phyloP scores from a whole-genome alignment of 1,140 invertebrate genomes.

The Paralvinella palmiformis region DNA sequence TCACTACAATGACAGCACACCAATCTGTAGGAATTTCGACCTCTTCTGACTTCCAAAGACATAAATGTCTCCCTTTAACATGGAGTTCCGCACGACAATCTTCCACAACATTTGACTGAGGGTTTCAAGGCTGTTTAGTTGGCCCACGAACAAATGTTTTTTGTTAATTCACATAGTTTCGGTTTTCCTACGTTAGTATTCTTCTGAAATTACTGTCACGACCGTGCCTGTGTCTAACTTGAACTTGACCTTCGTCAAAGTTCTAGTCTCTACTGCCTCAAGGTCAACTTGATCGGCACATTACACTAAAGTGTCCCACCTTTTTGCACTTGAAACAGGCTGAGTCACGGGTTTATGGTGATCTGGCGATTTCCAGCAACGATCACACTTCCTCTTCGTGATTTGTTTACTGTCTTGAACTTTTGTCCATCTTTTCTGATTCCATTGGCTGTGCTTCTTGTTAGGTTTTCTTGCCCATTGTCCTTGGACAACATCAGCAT shows the following conservation, averaged over 20 bases:
- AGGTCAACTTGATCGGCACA: no score
- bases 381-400: no score
- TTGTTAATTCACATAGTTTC: not conserved
- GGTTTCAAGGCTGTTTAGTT: not conserved
- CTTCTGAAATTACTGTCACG: not conserved
- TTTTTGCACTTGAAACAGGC: no score
- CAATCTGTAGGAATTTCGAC: conserved; percentile 21
- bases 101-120: not conserved
- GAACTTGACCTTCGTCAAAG: no score
- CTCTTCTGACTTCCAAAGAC: conserved; percentile 20
- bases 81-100: conserved; percentile 14
- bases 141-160: not conserved
- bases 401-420: no score
- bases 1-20: conserved; percentile 12
- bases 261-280: no score
- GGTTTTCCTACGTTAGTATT: not conserved
- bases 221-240: not conserved
- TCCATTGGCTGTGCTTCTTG: conserved; percentile 3
- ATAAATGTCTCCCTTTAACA: conserved; percentile 9
- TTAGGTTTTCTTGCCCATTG: not conserved
- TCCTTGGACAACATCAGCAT: no score
- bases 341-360: no score
- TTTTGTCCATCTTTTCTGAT: not conserved
- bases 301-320: no score
- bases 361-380: no score